Evolutionary conservation across 2,113 vertebrate genomes (phyloP), one percentile per base, ranked within the genome.

Genomic region (Lagopus leucura): DNA sequence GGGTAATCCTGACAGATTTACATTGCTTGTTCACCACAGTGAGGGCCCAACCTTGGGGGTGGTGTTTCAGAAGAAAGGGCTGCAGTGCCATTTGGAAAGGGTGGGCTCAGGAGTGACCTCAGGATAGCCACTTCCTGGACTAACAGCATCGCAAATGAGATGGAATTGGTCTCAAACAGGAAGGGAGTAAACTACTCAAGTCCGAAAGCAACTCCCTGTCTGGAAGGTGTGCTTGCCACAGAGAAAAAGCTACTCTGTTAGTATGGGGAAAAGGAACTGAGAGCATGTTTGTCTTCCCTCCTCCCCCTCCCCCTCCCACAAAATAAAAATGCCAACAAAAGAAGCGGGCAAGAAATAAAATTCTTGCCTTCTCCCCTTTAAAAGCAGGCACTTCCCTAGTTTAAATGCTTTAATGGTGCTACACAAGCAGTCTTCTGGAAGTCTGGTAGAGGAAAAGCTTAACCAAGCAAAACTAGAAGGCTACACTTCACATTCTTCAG

Each of bases 151-250:
- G 92, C 92, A 96, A 96, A 94, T 93, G 90, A 95, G 92, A 93
- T 38, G 34, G 91, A 93, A 94, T 93, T 90, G 95, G 86, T 92
- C 88, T 96, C 80, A 74, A 90, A 95, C 93, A 96, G 95, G 95
- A 95, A 97, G 92, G 90, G 96, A 97, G 94, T 89, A 60, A 96
- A 93, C 92, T 91, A 6, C 89, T 89, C 7, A 93, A 94, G 91
- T 90, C 87, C 84, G 3, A 95, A 85, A 95, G 92, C 80, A 95
- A 89, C 90, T 96, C 93, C 92, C 90, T 94, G 90, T 95, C 94
- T 95, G 92, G 91, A 95, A 97, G 93, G 85, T 95, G 63, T 88
- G 86, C 72, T 94, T 92, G 60, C 94, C 55, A 55, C 54, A 73
- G 90, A 19, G 64, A 93, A 96, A 90, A 84, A 88, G 43, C 84